Percentiles rank a stretch among this genome's conserved stretches.
Conservation (phyloP, 2,113 vertebrate species). For the Zosterops borbonicus region DNA sequence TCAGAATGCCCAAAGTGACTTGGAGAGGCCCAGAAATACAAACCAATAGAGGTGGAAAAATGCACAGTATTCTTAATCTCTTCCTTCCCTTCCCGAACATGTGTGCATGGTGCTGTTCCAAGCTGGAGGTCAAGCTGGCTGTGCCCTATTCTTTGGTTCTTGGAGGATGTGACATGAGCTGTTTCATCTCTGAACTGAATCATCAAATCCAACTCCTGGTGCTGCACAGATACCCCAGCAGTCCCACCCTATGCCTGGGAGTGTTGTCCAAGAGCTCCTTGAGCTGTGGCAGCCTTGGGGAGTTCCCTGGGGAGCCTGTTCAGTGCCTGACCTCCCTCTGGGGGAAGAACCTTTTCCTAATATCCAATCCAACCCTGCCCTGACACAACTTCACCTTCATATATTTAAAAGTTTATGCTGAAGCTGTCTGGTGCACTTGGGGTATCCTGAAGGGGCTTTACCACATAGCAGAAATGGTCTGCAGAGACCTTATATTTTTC, state of each 20-base stretch:
- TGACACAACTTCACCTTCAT: not conserved
- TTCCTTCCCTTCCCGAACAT: not conserved
- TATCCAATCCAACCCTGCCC: not conserved
- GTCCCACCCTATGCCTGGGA: not conserved
- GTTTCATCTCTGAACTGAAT: not conserved
- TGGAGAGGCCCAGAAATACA: not conserved
- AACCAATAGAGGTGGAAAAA: not conserved
- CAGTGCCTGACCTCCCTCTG: not conserved
- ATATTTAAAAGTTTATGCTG: not conserved
- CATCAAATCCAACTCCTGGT: not conserved
- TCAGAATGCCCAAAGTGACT: not conserved
- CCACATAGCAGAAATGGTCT: not conserved
- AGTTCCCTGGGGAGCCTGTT: not conserved
- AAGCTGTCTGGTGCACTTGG: not conserved
- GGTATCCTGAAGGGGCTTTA: not conserved
- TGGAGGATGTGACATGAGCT: not conserved
- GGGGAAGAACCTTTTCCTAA: not conserved
- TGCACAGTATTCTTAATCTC: not conserved
- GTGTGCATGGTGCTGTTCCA: not conserved
- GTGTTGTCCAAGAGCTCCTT: not conserved
- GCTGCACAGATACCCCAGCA: not conserved
- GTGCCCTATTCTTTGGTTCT: not conserved
- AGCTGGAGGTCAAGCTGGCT: not conserved
- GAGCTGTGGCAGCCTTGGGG: not conserved
- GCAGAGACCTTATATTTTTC: not conserved